phyloP scores from a whole-genome alignment of 2,113 vertebrate genomes.

The Cepphus grylle region DNA sequence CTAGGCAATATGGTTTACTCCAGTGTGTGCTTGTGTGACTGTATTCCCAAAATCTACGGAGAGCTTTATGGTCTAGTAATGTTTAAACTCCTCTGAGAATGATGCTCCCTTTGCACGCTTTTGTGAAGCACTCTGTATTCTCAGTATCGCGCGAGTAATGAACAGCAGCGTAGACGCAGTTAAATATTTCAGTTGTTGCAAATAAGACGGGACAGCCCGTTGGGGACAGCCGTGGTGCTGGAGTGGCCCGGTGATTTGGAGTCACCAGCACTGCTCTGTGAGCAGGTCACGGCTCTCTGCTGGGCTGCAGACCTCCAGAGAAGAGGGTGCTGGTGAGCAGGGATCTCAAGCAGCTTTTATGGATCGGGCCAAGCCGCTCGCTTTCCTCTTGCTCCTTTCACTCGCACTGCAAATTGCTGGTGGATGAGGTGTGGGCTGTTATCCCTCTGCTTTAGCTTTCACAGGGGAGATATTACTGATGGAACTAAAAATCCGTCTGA shows the following conservation, averaged over 20 bases:
- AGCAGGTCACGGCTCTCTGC: not conserved
- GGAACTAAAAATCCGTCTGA: not conserved
- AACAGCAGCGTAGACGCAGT: not conserved
- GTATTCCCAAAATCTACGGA: not conserved
- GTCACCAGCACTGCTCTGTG: not conserved
- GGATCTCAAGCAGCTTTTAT: not conserved
- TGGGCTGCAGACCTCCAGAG: not conserved
- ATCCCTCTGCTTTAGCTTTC: not conserved
- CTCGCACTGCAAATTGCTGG: accelerated
- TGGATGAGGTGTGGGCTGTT: not conserved
- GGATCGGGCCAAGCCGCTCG: not conserved
- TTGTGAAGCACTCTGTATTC: not conserved
- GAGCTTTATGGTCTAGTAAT: not conserved
- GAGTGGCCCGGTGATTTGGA: not conserved
- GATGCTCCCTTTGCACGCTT: not conserved
- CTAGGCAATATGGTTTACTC: not conserved
- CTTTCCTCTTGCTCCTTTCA: not conserved
- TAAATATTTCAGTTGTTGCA: not conserved
- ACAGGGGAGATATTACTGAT: not conserved
- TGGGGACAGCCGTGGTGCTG: not conserved
- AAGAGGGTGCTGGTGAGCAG: not conserved
- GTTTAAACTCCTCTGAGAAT: not conserved
- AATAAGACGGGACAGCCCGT: not conserved
- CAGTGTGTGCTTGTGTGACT: not conserved
- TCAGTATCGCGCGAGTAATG: not conserved